Conservation (phyloP, 2,113 vertebrate genomes). For the Amphiprion percula region DNA sequence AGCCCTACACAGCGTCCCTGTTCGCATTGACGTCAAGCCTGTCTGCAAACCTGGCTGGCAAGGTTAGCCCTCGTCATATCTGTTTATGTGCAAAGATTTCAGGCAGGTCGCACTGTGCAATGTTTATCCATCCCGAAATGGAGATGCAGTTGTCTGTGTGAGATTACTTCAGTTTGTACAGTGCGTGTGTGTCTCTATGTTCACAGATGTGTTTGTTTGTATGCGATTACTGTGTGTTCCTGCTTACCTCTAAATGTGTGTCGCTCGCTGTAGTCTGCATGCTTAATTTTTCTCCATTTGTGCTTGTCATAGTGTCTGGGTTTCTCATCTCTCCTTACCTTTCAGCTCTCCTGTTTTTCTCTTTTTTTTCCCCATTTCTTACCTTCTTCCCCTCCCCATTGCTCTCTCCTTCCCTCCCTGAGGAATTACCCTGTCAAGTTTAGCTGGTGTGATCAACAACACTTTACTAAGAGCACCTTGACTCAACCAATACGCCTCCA, state of each 20-base stretch:
- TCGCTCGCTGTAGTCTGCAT: background rate
- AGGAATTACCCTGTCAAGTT: constrained; percentile 70
- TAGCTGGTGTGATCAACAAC: constrained; percentile 65
- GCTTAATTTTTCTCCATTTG: constrained; percentile 28
- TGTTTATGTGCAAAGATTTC: background rate
- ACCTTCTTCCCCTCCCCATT: background rate
- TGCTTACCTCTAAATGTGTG: constrained; percentile 4
- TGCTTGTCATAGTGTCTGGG: constrained; percentile 15
- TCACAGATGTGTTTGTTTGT: constrained; percentile 51
- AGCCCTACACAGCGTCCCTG: constrained; percentile 88
- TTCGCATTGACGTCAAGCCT: constrained; percentile 93
- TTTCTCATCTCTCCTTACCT: constrained; percentile 2
- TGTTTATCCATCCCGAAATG: constrained; percentile 7
- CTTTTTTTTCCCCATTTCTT: background rate
- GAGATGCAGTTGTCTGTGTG: constrained; percentile 47
- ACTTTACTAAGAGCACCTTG: constrained; percentile 62
- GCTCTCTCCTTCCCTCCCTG: constrained; percentile 18
- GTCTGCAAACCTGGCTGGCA: constrained; percentile 98
- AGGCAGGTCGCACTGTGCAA: background rate
- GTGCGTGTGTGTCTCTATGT: constrained; percentile 12
- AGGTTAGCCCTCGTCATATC: constrained; percentile 82
- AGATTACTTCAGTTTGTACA: constrained; percentile 27
- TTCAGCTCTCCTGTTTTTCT: background rate
- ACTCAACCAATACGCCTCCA: constrained; percentile 57
- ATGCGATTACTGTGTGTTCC: constrained; percentile 38